These are phyloP conservation scores for Dryobota labecula DNA, from an alignment of 2,888 invertebrate genomes.

Conservation along the genomic window DNA sequence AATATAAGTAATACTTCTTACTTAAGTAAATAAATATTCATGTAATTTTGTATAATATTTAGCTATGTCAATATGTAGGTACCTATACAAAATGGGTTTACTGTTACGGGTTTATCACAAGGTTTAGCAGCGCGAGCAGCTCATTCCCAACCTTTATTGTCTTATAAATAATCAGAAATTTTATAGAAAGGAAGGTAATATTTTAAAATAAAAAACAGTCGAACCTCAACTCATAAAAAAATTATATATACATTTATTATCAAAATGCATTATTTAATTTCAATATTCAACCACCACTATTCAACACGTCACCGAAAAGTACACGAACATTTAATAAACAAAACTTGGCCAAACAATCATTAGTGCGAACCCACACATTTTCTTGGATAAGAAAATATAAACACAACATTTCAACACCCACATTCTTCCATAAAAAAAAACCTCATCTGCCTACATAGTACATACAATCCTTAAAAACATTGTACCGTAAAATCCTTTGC, in stretches of 20 bases:
- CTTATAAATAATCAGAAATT: too few relatives aligned
- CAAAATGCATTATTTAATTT: neutral
- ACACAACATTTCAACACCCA: neutral
- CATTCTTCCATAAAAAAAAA: neutral
- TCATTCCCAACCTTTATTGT: too few relatives aligned
- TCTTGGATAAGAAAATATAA: neutral
- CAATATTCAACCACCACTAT: neutral
- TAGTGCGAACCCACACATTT: slow-evolving; percentile 17
- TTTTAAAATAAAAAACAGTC: neutral
- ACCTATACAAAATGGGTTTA: too few relatives aligned
- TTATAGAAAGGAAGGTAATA: too few relatives aligned
- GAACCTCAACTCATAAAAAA: neutral
- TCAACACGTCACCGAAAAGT: neutral
- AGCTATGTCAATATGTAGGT: too few relatives aligned
- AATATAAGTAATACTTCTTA: too few relatives aligned
- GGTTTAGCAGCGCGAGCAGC: too few relatives aligned
- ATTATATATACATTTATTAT: too few relatives aligned
- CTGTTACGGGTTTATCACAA: too few relatives aligned
- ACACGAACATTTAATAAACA: neutral
- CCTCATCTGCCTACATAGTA: neutral
- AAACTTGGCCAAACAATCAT: slow-evolving; percentile 5
- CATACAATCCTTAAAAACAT: slow-evolving; percentile 24
- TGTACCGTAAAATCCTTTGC: slow-evolving; percentile 35
- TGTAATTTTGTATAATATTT: too few relatives aligned
- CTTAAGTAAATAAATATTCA: too few relatives aligned